Base-by-base conservation (phyloP, 2,113 vertebrate genomes). In the Aspiorhynchus laticeps region DNA sequence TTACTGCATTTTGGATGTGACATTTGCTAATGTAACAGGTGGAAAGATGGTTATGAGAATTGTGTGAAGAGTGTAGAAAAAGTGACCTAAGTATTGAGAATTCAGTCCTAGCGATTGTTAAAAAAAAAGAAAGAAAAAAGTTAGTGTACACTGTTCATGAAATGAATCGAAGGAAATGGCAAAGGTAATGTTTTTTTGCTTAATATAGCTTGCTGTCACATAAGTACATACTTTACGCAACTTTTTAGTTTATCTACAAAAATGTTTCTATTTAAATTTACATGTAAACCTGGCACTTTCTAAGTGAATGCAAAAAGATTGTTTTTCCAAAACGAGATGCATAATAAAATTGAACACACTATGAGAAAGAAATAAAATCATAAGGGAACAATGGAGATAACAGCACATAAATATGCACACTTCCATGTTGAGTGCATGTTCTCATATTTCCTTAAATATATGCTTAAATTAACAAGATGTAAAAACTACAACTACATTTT, bases 161-260 rank as follows among this genome's bases (percentile, higher is more conserved):
- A 59, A 46, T 31, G 41, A 81, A 79, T 71, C 15, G 26, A 82
- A 80, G 38, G 79, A 75, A 83, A 88, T 86, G 78, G 1, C 79
- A 61, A 61, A 71, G 87, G 85, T 87, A 87, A 86, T 84, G 73
- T 41, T 88, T 85, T 89, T 89, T 90, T 89, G 84, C 85, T 88
- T 83, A 82, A 59, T 88, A 88, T 87, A 75, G 80, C 73, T 85
- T 88, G 88, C 88, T 89, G 88, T 89, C 48, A 75, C 63, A 86
- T 88, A 79, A 85, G 85, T 86, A 87, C 88, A 83, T 85, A 89
- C 88, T 48, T 89, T 89, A 89, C 86, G 86, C 84, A 86, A 89
- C 86, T 79, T 86, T 69, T 86, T 73, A 19, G 28, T 38, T 71
- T 85, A 69, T 86, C 61, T 65, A 85, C 76, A 85, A 75, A 88